Evolutionary conservation across 1,140 invertebrate genomes (phyloP).

Genomic region (Drosophila micromelanica): DNA sequence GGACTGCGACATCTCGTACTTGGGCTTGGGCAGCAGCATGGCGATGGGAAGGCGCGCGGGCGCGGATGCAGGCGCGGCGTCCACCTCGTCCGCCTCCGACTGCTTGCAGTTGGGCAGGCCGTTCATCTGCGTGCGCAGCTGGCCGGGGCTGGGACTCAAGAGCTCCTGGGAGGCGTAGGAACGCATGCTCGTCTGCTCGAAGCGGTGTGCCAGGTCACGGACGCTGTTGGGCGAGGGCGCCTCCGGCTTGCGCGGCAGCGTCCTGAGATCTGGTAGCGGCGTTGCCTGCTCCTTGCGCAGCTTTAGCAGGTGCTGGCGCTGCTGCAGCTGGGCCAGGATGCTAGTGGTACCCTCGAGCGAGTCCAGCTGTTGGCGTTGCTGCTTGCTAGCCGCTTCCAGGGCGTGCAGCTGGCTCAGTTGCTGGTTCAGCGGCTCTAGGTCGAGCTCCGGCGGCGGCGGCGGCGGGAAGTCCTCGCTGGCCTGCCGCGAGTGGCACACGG

Average conservation of each 20-base stretch:
- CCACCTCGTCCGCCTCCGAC: conserved; percentile 75
- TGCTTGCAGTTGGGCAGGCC: conserved; percentile 68
- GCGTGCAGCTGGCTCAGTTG: conserved; percentile 85
- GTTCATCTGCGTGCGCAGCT: conserved; percentile 81
- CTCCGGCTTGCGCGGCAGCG: conserved; percentile 84
- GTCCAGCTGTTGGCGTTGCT: conserved; percentile 76
- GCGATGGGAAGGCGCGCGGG: too few species aligned
- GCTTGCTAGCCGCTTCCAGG: conserved; percentile 74
- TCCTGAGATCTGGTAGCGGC: conserved; percentile 86
- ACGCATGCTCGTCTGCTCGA: conserved; percentile 88
- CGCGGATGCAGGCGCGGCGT: conserved; percentile 26
- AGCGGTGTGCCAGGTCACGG: conserved; percentile 92
- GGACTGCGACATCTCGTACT: conserved; percentile 78
- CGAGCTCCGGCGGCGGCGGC: conserved; percentile 92
- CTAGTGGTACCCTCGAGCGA: conserved; percentile 84
- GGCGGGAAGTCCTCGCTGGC: conserved; percentile 95
- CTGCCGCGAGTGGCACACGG: conserved; percentile 91
- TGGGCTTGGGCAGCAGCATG: conserved; percentile 65
- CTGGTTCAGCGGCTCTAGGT: conserved; percentile 87
- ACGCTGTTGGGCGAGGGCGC: conserved; percentile 84
- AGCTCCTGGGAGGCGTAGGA: conserved; percentile 79
- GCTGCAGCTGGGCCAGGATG: conserved; percentile 90
- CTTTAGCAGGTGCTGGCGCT: conserved; percentile 86
- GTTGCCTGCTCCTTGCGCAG: conserved; percentile 88
- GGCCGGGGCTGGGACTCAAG: conserved; percentile 35